phyloP scores from a whole-genome alignment of 2,888 invertebrate species.

The Melolontha melolontha region DNA sequence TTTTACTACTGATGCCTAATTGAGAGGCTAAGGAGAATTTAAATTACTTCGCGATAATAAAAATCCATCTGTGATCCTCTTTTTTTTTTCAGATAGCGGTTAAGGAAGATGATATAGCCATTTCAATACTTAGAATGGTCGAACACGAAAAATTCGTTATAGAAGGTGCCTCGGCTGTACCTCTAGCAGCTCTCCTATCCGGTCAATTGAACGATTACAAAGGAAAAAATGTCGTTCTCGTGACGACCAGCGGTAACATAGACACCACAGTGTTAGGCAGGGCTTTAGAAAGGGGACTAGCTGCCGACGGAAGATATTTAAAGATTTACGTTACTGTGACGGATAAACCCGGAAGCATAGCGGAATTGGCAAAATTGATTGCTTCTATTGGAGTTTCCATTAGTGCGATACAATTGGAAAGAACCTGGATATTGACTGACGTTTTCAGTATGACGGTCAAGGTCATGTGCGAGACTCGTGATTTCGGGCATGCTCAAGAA shows the following conservation, averaged over 20 bases:
- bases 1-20: too few relatives aligned
- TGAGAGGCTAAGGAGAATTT: too few relatives aligned
- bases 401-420: constrained; percentile 92
- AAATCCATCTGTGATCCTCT: constrained; percentile 58
- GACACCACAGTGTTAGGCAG: constrained; percentile 88
- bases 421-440: constrained; percentile 94
- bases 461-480: constrained; percentile 90
- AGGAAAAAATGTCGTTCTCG: constrained; percentile 84
- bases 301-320: constrained; percentile 81
- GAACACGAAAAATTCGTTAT: constrained; percentile 91
- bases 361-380: constrained; percentile 80
- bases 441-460: constrained; percentile 88
- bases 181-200: constrained; percentile 86
- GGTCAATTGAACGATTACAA: constrained; percentile 83
- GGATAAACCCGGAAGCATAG: constrained; percentile 85
- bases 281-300: constrained; percentile 85
- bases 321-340: constrained; percentile 79
- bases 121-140: constrained; percentile 81
- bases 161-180: constrained; percentile 90
- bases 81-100: constrained; percentile 70
- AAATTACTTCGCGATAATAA: not conserved
- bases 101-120: constrained; percentile 85
- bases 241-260: constrained; percentile 88
- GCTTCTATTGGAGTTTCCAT: constrained; percentile 82
- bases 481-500: constrained; percentile 79